Evolutionary conservation across 1,140 invertebrate species (phyloP).

Genomic region (Drosophila bifasciata): DNA sequence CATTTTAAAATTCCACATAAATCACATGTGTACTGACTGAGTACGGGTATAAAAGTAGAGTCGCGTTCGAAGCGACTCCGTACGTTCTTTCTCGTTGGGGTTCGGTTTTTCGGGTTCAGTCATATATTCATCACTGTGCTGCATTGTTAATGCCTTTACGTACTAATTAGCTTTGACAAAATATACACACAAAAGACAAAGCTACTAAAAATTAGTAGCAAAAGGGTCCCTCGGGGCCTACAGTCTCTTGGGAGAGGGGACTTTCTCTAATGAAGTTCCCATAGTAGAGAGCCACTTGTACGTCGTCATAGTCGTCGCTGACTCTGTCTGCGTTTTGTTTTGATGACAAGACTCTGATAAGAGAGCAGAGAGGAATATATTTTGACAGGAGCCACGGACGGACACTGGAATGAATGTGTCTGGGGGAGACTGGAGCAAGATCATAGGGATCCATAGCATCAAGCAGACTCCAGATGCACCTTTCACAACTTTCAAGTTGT

Average conservation of each 20-base stretch:
- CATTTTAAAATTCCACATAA: too few relatives aligned
- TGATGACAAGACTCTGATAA: constrained; percentile 72
- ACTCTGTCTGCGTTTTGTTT: constrained; percentile 22
- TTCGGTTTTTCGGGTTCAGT: constrained; percentile 13
- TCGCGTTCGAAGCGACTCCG: too few relatives aligned
- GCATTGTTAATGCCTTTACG: constrained; percentile 74
- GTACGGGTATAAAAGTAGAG: too few relatives aligned
- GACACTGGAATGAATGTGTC: constrained; percentile 48
- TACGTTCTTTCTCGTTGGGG: too few relatives aligned
- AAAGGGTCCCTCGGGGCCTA: constrained; percentile 10
- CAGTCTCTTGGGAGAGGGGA: constrained; percentile 30
- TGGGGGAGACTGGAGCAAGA: constrained; percentile 43
- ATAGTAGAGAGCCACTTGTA: constrained; percentile 57
- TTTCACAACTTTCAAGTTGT: constrained; percentile 70
- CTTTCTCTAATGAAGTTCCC: constrained; percentile 77
- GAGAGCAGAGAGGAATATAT: constrained; percentile 48
- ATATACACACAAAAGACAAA: constrained; percentile 52
- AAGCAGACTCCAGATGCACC: constrained; percentile 64
- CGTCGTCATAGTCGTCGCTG: constrained; percentile 10
- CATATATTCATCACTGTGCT: constrained; percentile 72
- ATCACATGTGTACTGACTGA: too few relatives aligned
- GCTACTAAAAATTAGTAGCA: constrained; percentile 76
- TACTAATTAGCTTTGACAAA: constrained; percentile 83
- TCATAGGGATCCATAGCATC: constrained; percentile 58
- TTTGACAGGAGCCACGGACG: constrained; percentile 63